Conservation (phyloP, 1,140 invertebrate species). For the Zaprionus ghesquierei region DNA sequence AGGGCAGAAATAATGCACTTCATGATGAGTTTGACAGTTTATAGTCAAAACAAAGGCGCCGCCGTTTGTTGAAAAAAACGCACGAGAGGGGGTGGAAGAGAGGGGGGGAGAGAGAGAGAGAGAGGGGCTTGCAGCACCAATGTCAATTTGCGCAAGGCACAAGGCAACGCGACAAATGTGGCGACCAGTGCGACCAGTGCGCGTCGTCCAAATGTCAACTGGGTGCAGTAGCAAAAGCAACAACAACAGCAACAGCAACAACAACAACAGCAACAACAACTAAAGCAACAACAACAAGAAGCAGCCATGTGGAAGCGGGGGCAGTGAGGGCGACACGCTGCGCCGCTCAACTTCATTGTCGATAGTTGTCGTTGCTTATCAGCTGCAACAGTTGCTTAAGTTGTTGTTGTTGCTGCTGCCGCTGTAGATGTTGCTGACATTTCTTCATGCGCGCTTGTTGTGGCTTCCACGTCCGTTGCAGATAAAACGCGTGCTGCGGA, state of each 20-base stretch:
- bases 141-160: constrained; percentile 64
- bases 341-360: constrained; percentile 55
- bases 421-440: constrained; percentile 22
- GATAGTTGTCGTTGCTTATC: constrained; percentile 59
- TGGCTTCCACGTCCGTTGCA: constrained; percentile 70
- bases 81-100: neutral
- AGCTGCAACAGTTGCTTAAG: constrained; percentile 37
- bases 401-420: constrained; percentile 5
- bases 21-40: constrained; percentile 60
- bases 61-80: constrained; percentile 51
- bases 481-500: constrained; percentile 72
- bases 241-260: constrained; percentile 4
- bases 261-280: constrained; percentile 19
- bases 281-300: constrained; percentile 9
- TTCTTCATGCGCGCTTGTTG: constrained; percentile 25
- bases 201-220: constrained; percentile 63
- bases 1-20: constrained; percentile 36
- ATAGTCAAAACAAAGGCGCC: constrained; percentile 70
- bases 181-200: constrained; percentile 20
- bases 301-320: neutral
- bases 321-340: constrained; percentile 31
- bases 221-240: constrained; percentile 52
- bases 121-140: constrained; percentile 22
- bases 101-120: constrained; percentile 1
- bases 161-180: constrained; percentile 30